These are phyloP conservation scores for Syngnathus scovelli DNA, from an alignment of 2,113 vertebrate species.

Conservation along the genomic window DNA sequence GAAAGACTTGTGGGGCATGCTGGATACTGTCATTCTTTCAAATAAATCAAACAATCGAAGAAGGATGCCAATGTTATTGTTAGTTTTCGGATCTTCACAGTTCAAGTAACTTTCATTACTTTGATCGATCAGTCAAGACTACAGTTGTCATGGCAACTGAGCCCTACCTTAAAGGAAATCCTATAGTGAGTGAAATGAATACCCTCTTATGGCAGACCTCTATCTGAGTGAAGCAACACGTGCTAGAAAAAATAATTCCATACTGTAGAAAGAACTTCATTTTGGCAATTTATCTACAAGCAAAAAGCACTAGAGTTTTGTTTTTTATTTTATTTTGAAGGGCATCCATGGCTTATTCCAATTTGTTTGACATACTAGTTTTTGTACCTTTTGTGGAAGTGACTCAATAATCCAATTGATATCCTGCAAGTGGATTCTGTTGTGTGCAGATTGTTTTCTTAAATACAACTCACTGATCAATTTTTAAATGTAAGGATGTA, in stretches of 20 bases:
- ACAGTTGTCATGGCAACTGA: constrained; percentile 44
- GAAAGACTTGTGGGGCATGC: constrained; percentile 7
- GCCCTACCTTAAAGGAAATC: constrained; percentile 21
- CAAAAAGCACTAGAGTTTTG: background rate
- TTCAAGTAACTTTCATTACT: constrained; percentile 1
- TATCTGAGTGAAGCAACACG: background rate
- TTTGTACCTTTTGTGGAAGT: background rate
- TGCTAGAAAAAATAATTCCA: background rate
- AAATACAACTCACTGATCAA: background rate
- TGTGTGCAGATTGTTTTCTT: background rate
- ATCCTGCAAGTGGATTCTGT: background rate
- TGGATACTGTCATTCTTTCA: background rate
- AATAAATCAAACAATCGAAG: background rate
- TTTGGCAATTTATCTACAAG: background rate
- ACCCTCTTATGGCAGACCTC: background rate
- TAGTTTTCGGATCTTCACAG: background rate
- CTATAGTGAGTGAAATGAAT: constrained; percentile 23
- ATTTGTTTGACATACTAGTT: background rate
- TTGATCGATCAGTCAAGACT: constrained; percentile 16
- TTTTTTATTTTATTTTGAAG: background rate
- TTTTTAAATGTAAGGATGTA: background rate
- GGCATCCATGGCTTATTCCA: background rate
- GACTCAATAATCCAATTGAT: background rate
- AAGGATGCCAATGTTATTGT: background rate
- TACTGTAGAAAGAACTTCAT: background rate